Evolutionary conservation across 2,888 invertebrate genomes (phyloP).

Genomic region (Cancer borealis): DNA sequence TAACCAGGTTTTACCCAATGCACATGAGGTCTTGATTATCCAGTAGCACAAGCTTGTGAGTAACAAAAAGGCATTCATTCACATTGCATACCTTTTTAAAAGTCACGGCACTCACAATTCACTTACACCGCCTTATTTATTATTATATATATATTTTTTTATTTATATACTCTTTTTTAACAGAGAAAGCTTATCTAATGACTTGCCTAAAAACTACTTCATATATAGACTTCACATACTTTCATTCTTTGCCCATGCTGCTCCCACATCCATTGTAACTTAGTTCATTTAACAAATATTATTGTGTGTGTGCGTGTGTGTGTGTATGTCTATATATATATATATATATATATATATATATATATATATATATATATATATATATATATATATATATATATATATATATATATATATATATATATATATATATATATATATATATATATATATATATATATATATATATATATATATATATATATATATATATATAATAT

Average conservation of each 20-base stretch:
- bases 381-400: no score
- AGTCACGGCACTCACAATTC: background rate
- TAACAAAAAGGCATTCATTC: constrained; percentile 1
- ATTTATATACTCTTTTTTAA: no score
- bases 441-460: no score
- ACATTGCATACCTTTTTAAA: background rate
- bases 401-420: no score
- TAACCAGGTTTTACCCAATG: background rate
- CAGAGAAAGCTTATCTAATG: background rate
- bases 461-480: no score
- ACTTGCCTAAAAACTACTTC: background rate
- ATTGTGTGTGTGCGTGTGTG: no score
- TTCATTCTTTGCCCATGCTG: background rate
- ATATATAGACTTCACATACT: background rate
- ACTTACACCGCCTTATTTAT: background rate
- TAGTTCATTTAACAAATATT: background rate
- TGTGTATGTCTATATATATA: no score
- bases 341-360: no score
- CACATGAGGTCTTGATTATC: constrained; percentile 18
- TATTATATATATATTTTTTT: background rate
- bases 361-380: no score
- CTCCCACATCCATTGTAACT: background rate
- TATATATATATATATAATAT: no score
- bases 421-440: no score
- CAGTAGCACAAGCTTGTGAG: background rate